Conservation (phyloP, 2,888 invertebrate genomes). For the Oxyteleia sp. region DNA sequence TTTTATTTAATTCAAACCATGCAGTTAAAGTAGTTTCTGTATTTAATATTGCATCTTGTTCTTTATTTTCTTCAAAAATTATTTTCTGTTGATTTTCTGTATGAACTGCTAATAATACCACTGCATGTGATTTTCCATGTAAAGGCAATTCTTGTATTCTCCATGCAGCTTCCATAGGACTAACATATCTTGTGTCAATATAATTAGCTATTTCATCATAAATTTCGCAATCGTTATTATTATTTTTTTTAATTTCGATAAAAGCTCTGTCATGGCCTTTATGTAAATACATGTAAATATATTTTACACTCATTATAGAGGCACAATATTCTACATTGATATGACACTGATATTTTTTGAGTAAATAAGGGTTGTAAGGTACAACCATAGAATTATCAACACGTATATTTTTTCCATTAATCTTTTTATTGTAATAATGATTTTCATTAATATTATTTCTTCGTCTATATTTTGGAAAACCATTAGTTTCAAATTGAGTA, state of each 20-base stretch:
- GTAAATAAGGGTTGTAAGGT: constrained; percentile 35
- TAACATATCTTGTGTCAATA: constrained; percentile 60
- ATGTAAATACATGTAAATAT: constrained; percentile 52
- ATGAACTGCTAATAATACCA: constrained; percentile 66
- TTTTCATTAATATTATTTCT: constrained; percentile 5
- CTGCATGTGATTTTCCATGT: constrained; percentile 54
- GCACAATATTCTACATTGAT: constrained; percentile 71
- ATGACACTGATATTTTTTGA: constrained; percentile 61
- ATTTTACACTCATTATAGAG: constrained; percentile 59
- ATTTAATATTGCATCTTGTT: constrained; percentile 25
- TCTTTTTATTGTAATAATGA: constrained; percentile 11
- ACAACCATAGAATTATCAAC: constrained; percentile 25
- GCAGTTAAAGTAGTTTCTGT: constrained; percentile 53
- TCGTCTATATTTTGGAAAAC: constrained; percentile 11
- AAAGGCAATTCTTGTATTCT: constrained; percentile 68
- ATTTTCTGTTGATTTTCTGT: constrained; percentile 66
- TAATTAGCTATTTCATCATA: constrained; percentile 33
- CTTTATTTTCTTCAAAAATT: constrained; percentile 20
- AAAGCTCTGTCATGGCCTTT: constrained; percentile 9
- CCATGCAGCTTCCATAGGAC: constrained; percentile 49
- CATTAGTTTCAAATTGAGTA: constrained; percentile 21
- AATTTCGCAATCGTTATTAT: neutral
- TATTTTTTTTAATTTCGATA: constrained; percentile 10
- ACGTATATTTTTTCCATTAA: neutral
- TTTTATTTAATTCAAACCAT: constrained; percentile 61